phyloP scores from a whole-genome alignment of 2,797 vertebrate genomes.

The Phalanger gymnotis region DNA sequence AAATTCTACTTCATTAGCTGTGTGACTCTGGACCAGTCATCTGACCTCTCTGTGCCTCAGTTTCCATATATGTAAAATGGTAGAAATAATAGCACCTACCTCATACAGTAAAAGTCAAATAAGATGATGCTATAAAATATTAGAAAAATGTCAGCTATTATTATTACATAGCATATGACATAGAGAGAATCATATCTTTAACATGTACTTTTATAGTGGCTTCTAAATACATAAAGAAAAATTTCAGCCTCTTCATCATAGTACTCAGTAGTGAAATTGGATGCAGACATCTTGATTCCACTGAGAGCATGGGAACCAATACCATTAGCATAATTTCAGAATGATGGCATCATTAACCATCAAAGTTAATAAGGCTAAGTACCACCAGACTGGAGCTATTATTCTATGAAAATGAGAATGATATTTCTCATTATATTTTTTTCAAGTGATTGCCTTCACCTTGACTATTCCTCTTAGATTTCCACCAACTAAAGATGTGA shows the following conservation, averaged over 20 bases:
- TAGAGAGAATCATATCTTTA: not conserved
- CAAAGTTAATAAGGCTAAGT: constrained; percentile 4
- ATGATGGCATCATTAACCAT: not conserved
- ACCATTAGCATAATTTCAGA: constrained; percentile 7
- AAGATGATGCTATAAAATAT: not conserved
- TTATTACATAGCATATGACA: not conserved
- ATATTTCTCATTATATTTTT: constrained; percentile 29
- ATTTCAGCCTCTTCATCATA: constrained; percentile 12
- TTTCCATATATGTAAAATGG: not conserved
- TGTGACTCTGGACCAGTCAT: not conserved
- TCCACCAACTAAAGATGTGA: not conserved
- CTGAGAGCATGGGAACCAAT: not conserved
- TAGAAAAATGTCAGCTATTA: not conserved
- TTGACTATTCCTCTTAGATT: not conserved
- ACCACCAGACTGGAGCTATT: constrained; percentile 2
- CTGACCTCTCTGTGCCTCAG: not conserved
- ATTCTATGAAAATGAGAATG: not conserved
- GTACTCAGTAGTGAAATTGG: constrained; percentile 18
- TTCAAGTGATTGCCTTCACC: not conserved
- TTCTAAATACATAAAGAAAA: not conserved
- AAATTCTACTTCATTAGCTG: not conserved
- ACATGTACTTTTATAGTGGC: not conserved
- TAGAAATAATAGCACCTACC: not conserved
- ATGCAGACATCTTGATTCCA: not conserved
- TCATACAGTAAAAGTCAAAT: not conserved